Conservation (phyloP, 2,113 vertebrate species). For the Recurvirostra avosetta region DNA sequence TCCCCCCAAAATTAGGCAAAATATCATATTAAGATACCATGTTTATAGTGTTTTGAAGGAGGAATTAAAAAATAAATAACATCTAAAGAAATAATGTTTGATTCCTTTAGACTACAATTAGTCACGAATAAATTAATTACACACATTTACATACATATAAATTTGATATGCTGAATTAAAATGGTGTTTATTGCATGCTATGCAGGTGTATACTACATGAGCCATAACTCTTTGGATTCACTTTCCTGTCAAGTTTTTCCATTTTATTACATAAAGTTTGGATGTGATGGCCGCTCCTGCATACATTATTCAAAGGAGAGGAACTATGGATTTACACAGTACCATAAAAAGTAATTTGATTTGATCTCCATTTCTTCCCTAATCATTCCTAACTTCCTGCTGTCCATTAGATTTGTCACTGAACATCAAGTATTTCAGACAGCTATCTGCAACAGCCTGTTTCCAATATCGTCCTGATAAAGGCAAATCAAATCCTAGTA, state of each 20-base stretch:
- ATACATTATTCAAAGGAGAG: not conserved
- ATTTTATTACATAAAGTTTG: not conserved
- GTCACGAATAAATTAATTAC: not conserved
- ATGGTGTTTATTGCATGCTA: not conserved
- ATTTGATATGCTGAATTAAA: not conserved
- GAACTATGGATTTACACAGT: not conserved
- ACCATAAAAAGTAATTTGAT: not conserved
- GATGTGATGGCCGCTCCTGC: not conserved
- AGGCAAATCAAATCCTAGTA: not conserved
- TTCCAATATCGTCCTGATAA: not conserved
- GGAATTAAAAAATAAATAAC: not conserved
- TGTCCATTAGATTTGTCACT: not conserved
- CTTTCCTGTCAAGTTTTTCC: not conserved
- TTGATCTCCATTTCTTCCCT: not conserved
- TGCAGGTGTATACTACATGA: not conserved
- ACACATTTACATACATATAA: not conserved
- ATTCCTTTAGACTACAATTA: not conserved
- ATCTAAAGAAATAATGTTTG: not conserved
- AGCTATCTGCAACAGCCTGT: not conserved
- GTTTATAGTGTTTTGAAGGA: not conserved
- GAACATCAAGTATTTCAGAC: not conserved
- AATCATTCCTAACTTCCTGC: not conserved
- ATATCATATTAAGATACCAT: not conserved
- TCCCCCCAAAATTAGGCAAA: not conserved
- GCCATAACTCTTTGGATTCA: not conserved